Base-by-base conservation (phyloP, 2,888 invertebrate genomes). In the Anarsia innoxiella region DNA sequence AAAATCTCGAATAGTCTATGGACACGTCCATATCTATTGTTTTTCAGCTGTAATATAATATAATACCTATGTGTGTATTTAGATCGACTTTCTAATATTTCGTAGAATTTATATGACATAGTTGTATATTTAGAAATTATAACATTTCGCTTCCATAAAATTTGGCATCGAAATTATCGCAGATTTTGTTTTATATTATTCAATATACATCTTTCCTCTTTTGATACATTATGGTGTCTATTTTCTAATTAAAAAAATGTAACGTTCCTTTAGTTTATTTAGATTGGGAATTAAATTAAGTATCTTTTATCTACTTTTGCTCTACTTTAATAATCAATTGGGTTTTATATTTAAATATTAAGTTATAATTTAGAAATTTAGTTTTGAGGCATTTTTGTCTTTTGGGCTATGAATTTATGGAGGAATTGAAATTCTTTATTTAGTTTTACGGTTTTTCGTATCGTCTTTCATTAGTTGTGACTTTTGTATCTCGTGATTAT, bases 21-120 rank as follows among this genome's bases (percentile, higher is more conserved):
- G 74, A 67, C 53, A 59, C 62, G 73, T 78, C 73, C 75, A 62
- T 71, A 60, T 66, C 57, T 62, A 55, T 37, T 43, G 37, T 45
- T 57, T 51, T 44, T 59, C 50, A 53, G 59, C 45, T 67, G 61
- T 68, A 65, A 60, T 53, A 59, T 60, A 63, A 53, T 51, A 56
- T 50, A 45, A 54, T n/a, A n/a, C n/a, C n/a, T n/a, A n/a, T 61
- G 58, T 62, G 59, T 66, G 61, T 48, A 45, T 50, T 55, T 63
- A 60, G 54, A 59, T 54, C 44, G n/a, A 59, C 44, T 46, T 45
- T 48, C 39, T 33, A 43, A 41, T 37, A 40, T 42, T 43, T 43
- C 39, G 40, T 48, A 49, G 48, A 45, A 42, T 44, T 45, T 48
- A 42, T 47, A 46, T 42, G 43, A 41, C 27, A 39, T 42, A 40